Percentiles rank a stretch among this genome's conserved stretches.
Conservation (phyloP, 64 coral and sea anemone genomes). For the Anthopleura sola region DNA sequence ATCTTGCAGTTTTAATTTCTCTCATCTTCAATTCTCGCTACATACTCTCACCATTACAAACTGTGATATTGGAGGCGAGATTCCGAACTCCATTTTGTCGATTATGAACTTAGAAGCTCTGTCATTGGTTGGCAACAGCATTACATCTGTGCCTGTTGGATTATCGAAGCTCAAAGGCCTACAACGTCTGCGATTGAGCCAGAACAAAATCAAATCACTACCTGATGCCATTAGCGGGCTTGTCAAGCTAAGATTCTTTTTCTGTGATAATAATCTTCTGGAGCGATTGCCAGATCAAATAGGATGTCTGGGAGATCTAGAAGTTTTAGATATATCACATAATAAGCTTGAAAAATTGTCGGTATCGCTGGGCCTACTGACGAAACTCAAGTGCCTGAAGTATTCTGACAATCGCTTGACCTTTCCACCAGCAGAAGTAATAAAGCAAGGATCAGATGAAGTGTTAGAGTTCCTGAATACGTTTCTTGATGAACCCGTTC, state of each 20-base stretch:
- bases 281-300: conserved; percentile 77
- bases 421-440: conserved; percentile 61
- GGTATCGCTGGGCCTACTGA: conserved; percentile 72
- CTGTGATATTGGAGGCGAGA: conserved; percentile 64
- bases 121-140: conserved; percentile 41
- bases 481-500: conserved; percentile 78
- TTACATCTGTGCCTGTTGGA: conserved; percentile 42
- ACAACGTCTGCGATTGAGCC: conserved; percentile 56
- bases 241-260: conserved; percentile 57
- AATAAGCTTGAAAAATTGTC: conserved; percentile 80
- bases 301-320: conserved; percentile 54
- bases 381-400: conserved; percentile 52
- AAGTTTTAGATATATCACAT: conserved; percentile 62
- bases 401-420: conserved; percentile 62
- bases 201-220: conserved; percentile 66
- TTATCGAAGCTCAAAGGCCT: conserved; percentile 61
- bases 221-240: conserved; percentile 76
- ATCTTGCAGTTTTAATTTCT: conserved; percentile 51
- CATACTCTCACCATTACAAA: conserved; percentile 70
- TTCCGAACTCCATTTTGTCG: conserved; percentile 70
- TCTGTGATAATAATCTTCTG: conserved; percentile 64
- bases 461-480: conserved; percentile 70
- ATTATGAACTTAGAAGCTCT: conserved; percentile 51
- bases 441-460: conserved; percentile 64
- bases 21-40: conserved; percentile 48